phyloP scores from a whole-genome alignment of 2,888 invertebrate species.

The Polydrusus pterygomalis region DNA sequence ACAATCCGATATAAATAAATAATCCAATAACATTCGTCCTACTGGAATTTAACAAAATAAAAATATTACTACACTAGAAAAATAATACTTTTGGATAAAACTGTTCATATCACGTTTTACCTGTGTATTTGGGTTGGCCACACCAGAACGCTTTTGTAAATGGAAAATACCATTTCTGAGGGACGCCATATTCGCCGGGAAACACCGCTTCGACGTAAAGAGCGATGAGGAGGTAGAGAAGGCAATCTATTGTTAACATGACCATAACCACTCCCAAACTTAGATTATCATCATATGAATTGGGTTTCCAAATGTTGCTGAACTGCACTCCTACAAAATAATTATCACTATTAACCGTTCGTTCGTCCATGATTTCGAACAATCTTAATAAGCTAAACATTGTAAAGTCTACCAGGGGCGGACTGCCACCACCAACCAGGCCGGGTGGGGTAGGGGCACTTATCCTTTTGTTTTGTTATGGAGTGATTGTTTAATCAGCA shows the following conservation, averaged over 20 bases:
- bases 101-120: constrained; percentile 61
- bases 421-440: too few species aligned
- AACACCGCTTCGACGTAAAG: constrained; percentile 90
- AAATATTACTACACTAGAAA: too few species aligned
- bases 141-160: constrained; percentile 78
- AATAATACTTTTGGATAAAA: too few species aligned
- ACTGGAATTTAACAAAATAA: too few species aligned
- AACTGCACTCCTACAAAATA: constrained; percentile 75
- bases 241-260: constrained; percentile 80
- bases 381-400: too few species aligned
- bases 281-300: constrained; percentile 81
- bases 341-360: not conserved
- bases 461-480: too few species aligned
- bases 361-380: too few species aligned
- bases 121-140: constrained; percentile 65
- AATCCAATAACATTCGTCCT: too few species aligned
- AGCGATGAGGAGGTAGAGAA: constrained; percentile 84
- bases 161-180: constrained; percentile 88
- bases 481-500: too few species aligned
- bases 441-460: too few species aligned
- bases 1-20: too few species aligned
- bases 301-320: constrained; percentile 77
- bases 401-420: too few species aligned
- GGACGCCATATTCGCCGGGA: constrained; percentile 91
- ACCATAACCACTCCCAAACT: constrained; percentile 82